Percentiles rank a stretch among this genome's conserved stretches.
phyloP scores from a whole-genome alignment of 2,113 vertebrate species.

The Podarcis muralis region DNA sequence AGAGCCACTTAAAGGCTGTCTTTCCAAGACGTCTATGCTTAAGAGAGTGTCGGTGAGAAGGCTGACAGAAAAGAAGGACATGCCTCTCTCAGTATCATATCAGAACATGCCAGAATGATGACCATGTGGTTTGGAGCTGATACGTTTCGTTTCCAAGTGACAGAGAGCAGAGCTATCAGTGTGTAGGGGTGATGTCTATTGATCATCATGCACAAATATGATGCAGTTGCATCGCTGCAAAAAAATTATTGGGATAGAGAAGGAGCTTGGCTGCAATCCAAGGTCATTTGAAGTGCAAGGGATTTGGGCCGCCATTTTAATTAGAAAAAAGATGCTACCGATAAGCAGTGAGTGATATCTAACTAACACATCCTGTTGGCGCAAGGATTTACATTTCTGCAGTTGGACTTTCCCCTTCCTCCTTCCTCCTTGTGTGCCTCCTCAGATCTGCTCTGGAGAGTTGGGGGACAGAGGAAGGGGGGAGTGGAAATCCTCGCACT shows the following conservation, averaged over 20 bases:
- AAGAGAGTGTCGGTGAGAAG: constrained; percentile 16
- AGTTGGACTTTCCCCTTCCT: no score
- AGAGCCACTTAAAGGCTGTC: not conserved
- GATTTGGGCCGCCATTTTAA: not conserved
- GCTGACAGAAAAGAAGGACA: not conserved
- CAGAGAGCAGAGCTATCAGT: not conserved
- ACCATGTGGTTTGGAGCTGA: constrained; percentile 12
- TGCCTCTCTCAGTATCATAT: constrained; percentile 15
- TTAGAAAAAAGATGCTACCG: not conserved
- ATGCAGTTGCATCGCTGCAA: not conserved
- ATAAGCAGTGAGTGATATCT: not conserved
- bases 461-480: no score
- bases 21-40: not conserved
- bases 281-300: not conserved
- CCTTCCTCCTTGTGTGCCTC: no score
- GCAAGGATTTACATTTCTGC: no score
- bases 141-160: not conserved
- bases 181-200: not conserved
- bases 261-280: not conserved
- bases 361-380: no score
- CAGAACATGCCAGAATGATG: not conserved
- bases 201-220: not conserved
- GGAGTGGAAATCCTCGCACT: no score
- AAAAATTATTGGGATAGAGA: not conserved
- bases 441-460: no score